Evolutionary conservation across 1,140 invertebrate genomes (phyloP).

Genomic region (Oscheius sp.): DNA sequence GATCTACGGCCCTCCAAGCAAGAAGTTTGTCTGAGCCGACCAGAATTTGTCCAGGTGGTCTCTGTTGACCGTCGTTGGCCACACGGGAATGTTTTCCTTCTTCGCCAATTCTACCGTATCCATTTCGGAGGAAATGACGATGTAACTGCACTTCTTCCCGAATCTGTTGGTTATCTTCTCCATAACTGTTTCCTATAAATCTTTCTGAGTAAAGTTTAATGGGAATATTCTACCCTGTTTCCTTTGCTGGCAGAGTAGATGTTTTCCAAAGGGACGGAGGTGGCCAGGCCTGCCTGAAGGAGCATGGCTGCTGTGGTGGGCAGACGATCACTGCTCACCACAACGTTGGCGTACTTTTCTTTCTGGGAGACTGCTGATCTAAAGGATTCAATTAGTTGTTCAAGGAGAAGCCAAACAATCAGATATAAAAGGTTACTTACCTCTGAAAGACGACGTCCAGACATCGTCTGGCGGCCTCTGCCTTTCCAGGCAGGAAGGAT

Average conservation of each 20-base stretch:
- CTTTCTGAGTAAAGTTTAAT: not conserved
- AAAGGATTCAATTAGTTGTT: too few species aligned
- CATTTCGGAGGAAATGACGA: not conserved
- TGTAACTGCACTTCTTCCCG: conserved; percentile 6
- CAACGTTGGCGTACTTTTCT: not conserved
- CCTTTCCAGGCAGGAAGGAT: not conserved
- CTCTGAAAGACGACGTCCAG: not conserved
- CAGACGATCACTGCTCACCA: not conserved
- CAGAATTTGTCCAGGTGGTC: not conserved
- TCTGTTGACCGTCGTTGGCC: not conserved
- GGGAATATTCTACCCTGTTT: not conserved
- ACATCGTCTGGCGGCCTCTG: not conserved
- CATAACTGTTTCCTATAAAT: not conserved
- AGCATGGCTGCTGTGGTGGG: not conserved
- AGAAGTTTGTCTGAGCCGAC: not conserved
- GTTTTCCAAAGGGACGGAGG: not conserved
- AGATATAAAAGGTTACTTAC: not conserved
- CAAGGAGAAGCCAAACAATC: not conserved
- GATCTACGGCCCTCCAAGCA: not conserved
- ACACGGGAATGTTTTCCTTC: conserved; percentile 2
- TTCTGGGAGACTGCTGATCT: not conserved
- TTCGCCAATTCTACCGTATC: not conserved
- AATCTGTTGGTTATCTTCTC: not conserved
- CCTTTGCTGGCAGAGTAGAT: not conserved
- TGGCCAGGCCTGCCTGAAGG: not conserved